A percentile compares a stretch with the other conserved stretches of the same genome.
Evolutionary conservation across 2,888 invertebrate genomes (phyloP).

Genomic region (Agonopterix alstromeriana): DNA sequence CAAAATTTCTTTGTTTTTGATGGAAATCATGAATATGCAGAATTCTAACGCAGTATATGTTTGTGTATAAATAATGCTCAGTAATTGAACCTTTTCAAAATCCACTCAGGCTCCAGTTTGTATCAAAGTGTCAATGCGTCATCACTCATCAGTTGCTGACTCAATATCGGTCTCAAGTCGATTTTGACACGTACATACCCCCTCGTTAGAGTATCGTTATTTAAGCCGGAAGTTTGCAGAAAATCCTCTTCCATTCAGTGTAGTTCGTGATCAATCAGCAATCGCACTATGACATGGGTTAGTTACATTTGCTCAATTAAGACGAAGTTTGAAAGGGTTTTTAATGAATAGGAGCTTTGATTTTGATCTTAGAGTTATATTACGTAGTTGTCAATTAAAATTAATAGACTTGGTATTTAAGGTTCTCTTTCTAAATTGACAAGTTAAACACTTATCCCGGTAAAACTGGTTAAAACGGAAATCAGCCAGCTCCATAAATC

Average conservation of each 20-base stretch:
- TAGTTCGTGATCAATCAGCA: slow-evolving; percentile 28
- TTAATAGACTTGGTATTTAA: slow-evolving; percentile 1
- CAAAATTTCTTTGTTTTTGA: no score
- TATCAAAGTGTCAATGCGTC: neutral
- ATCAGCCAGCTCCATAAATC: slow-evolving; percentile 60
- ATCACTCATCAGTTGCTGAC: slow-evolving; percentile 4
- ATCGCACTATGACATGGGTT: slow-evolving; percentile 3
- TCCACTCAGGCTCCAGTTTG: no score
- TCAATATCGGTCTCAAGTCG: slow-evolving; percentile 10
- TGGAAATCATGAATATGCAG: no score
- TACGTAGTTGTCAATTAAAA: neutral
- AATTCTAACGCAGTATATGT: no score
- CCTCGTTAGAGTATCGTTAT: slow-evolving; percentile 1
- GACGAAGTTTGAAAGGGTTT: no score
- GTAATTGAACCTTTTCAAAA: no score
- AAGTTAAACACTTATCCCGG: slow-evolving; percentile 31
- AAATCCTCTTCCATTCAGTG: slow-evolving; percentile 16
- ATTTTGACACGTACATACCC: slow-evolving; percentile 9
- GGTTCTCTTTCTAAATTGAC: slow-evolving; percentile 23
- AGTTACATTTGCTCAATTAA: no score
- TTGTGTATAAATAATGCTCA: no score
- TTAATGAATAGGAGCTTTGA: no score
- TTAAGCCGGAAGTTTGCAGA: slow-evolving; percentile 24
- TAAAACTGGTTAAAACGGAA: slow-evolving; percentile 65
- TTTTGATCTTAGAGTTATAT: slow-evolving; percentile 2